Percentiles rank a stretch among this genome's conserved stretches.
These are phyloP conservation scores for Lateolabrax maculatus DNA, from an alignment of 2,797 vertebrate species.

Conservation along the genomic window DNA sequence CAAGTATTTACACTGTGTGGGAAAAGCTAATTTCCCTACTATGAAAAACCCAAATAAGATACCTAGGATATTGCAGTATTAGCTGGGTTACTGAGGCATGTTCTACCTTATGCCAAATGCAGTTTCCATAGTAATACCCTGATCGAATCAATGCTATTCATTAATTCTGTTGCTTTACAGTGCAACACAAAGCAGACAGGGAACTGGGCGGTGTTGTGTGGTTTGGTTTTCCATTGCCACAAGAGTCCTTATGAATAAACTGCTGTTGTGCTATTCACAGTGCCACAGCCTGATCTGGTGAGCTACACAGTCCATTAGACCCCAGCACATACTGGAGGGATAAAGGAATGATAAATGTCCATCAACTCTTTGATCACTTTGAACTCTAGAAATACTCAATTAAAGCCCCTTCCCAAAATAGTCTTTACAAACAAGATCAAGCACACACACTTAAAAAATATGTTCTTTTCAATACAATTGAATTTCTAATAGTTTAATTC, in stretches of 20 bases:
- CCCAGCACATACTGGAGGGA: not conserved
- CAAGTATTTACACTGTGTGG: not conserved
- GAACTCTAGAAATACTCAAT: conserved; percentile 2
- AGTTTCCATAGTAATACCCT: conserved; percentile 62
- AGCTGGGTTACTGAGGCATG: conserved; percentile 45
- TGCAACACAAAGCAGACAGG: conserved; percentile 8
- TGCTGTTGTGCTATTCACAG: not conserved
- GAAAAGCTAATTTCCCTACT: conserved; percentile 14
- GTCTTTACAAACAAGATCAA: not conserved
- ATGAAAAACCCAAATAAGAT: conserved; percentile 34
- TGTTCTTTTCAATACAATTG: not conserved
- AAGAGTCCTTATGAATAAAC: not conserved
- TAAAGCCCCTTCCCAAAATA: not conserved
- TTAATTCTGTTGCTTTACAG: conserved; percentile 20
- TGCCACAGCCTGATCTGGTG: not conserved
- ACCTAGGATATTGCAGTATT: conserved; percentile 36
- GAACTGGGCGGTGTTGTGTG: not conserved
- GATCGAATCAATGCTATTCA: conserved; percentile 12
- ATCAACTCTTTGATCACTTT: not conserved
- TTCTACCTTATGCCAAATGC: conserved; percentile 22
- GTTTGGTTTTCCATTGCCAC: conserved; percentile 20
- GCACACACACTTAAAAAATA: not conserved
- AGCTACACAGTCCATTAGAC: not conserved
- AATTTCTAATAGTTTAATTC: not conserved
- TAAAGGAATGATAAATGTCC: not conserved